Base-by-base conservation (phyloP, 2,113 vertebrate species). In the Podilymbus podiceps region DNA sequence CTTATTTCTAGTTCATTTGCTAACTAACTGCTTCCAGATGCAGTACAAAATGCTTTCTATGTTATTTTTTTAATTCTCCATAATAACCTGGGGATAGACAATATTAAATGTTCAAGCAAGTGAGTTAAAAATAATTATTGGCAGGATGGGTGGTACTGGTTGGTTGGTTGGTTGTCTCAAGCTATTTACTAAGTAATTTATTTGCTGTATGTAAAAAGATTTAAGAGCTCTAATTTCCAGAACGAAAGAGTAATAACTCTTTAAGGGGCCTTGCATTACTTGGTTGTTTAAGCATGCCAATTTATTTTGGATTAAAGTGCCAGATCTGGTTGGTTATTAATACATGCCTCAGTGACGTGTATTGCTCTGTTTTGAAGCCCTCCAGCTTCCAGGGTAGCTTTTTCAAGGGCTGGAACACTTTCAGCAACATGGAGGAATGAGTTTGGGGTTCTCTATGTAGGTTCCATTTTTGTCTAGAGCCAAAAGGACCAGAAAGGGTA, bases 21-120 rank as follows among this genome's bases (percentile, higher is more conserved):
- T 90, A 91, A 94, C 96, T 89, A 97, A 93, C 89, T 91, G 90
- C 81, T 96, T 93, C 56, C 89, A 94, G 96, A 94, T 89, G 90
- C 74, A 60, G 46, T 31, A 50, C 75, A 90, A 97, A 97, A 91
- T 64, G 73, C 72, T 93, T 79, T 13, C 12, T 38, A 87, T 63
- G 38, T 49, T 91, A 9, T 44, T 83, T 66, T 94, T 93, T 60
- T 49, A 68, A 76, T 76, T 81, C 74, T 86, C 52, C 28, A 9
- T 79, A 68, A 76, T 92, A 94, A 82, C 95, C 84, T 9, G 14
- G 69, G 83, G 75, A 63, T 55, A 42, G 59, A 60, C 35, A 73
- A 91, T 84, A 81, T 74, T 78, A 91, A 93, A 92, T 71, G 63
- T 93, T 74, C 90, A 86, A 47, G 82, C 6, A 21, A 92, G 69